These are phyloP conservation scores for Coelopa frigida DNA, from an alignment of 1,140 invertebrate genomes.

Conservation along the genomic window DNA sequence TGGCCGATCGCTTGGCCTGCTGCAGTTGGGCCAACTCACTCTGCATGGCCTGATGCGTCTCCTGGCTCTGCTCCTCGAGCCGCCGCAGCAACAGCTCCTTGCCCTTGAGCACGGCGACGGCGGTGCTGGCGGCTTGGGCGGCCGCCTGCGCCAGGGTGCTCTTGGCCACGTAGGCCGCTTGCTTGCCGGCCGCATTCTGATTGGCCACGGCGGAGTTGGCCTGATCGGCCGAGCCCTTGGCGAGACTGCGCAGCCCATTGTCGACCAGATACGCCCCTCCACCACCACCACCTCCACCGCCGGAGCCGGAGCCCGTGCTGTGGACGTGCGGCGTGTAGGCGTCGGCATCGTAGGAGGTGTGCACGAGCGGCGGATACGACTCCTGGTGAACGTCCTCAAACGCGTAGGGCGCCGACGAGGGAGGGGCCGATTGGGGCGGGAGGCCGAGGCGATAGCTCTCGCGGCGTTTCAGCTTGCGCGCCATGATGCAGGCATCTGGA, in stretches of 20 bases:
- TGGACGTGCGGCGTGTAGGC: neutral
- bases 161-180: slow-evolving; percentile 52
- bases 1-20: slow-evolving; percentile 51
- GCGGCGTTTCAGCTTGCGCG: slow-evolving; percentile 37
- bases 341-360: slow-evolving; percentile 6
- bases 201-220: slow-evolving; percentile 50
- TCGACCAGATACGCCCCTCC: slow-evolving; percentile 25
- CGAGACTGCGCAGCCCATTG: slow-evolving; percentile 48
- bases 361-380: slow-evolving; percentile 23
- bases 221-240: slow-evolving; percentile 63
- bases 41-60: slow-evolving; percentile 48
- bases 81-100: slow-evolving; percentile 51
- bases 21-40: slow-evolving; percentile 49
- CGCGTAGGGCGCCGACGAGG: slow-evolving; percentile 23
- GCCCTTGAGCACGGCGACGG: slow-evolving; percentile 50
- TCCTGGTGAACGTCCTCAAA: slow-evolving; percentile 34
- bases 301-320: slow-evolving; percentile 1
- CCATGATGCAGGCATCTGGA: slow-evolving; percentile 16
- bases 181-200: slow-evolving; percentile 48
- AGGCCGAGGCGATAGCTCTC: slow-evolving; percentile 31
- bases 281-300: slow-evolving; percentile 6
- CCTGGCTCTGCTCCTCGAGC: slow-evolving; percentile 49
- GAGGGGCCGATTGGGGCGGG: slow-evolving; percentile 29
- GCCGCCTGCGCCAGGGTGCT: slow-evolving; percentile 50
- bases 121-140: slow-evolving; percentile 44